These are phyloP conservation scores for Heliconius himera DNA, from an alignment of 1,140 invertebrate species.

Conservation along the genomic window DNA sequence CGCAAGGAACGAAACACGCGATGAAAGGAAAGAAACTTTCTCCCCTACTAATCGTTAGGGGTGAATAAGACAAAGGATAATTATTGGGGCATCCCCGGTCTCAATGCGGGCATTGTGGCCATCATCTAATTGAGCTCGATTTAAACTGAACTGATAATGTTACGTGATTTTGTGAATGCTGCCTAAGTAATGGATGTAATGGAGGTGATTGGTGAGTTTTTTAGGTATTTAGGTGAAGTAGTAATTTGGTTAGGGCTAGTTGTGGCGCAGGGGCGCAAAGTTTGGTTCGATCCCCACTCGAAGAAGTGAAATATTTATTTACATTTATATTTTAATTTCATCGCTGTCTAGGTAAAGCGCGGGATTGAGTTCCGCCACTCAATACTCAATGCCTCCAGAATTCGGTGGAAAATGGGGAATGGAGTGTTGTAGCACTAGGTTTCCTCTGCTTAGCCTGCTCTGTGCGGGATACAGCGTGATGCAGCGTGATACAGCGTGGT, in stretches of 20 bases:
- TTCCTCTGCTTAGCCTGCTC: no score
- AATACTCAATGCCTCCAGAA: no score
- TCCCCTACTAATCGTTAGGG: slow-evolving; percentile 32
- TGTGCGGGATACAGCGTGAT: no score
- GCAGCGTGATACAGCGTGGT: no score
- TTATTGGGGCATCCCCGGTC: slow-evolving; percentile 40
- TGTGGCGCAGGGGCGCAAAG: no score
- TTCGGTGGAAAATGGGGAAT: no score
- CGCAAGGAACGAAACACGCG: background rate
- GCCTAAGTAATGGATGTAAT: background rate
- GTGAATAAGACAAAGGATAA: slow-evolving; percentile 45
- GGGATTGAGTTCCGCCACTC: no score
- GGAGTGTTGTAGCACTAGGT: no score
- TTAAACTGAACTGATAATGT: slow-evolving; percentile 36
- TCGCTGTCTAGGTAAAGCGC: no score
- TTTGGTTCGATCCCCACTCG: no score
- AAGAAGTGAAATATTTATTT: no score
- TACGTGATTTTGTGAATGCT: slow-evolving; percentile 3
- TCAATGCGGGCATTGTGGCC: slow-evolving; percentile 37
- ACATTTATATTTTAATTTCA: no score
- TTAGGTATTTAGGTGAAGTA: background rate
- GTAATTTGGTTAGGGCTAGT: background rate
- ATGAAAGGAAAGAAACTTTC: slow-evolving; percentile 12
- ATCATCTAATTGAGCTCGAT: slow-evolving; percentile 29
- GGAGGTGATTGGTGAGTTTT: background rate